Conservation (phyloP, 1,140 invertebrate genomes). For the Diploscapter pachys region DNA sequence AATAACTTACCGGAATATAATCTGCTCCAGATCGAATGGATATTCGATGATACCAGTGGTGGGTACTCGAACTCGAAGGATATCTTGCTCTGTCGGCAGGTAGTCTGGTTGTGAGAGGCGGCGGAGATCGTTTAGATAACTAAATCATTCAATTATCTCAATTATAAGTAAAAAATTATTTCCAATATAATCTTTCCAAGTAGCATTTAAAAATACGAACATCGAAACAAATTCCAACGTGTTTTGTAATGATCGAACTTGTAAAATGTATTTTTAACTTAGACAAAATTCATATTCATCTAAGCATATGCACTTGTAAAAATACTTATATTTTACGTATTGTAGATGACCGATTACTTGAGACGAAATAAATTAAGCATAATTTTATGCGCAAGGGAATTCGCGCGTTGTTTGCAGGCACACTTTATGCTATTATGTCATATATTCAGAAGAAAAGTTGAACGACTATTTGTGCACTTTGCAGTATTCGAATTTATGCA, state of each 20-base stretch:
- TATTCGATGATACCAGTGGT: conserved; percentile 93
- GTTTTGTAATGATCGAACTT: not conserved
- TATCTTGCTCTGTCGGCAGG: conserved; percentile 93
- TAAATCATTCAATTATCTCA: conserved; percentile 60
- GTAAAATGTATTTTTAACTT: too few species aligned
- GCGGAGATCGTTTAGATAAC: conserved; percentile 94
- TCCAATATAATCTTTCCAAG: too few species aligned
- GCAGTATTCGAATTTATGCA: not conserved
- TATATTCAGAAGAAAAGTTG: too few species aligned
- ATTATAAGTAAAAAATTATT: too few species aligned
- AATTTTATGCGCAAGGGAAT: too few species aligned
- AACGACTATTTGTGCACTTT: not conserved
- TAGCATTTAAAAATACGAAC: too few species aligned
- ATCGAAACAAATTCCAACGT: not conserved
- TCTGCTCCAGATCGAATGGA: conserved; percentile 94
- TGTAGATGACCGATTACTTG: too few species aligned
- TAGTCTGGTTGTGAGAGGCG: conserved; percentile 85
- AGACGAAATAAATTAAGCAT: too few species aligned
- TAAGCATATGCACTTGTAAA: not conserved
- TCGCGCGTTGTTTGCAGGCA: too few species aligned
- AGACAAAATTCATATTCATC: not conserved
- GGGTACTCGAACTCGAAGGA: conserved; percentile 90
- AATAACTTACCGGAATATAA: conserved; percentile 79
- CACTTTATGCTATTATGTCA: too few species aligned
- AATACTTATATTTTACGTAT: not conserved